phyloP scores from a whole-genome alignment of 2,797 vertebrate genomes.

The Chloroceryle inda region DNA sequence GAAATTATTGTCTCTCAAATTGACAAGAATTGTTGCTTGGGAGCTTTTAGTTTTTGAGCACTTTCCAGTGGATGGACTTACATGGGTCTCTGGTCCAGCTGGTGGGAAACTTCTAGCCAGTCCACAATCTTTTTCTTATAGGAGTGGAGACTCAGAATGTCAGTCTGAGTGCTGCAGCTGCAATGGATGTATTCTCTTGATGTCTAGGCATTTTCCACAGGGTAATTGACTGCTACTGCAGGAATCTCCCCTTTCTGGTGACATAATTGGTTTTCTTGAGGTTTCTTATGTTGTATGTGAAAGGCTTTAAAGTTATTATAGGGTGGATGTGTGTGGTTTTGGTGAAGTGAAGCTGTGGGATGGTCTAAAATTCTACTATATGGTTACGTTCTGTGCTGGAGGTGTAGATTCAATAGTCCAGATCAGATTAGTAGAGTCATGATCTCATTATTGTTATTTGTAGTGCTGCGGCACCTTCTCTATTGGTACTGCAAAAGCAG shows the following conservation, averaged over 20 bases:
- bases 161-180: background rate
- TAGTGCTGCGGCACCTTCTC: background rate
- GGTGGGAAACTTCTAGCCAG: background rate
- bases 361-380: background rate
- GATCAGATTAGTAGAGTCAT: background rate
- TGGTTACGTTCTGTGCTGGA: background rate
- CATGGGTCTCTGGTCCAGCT: background rate
- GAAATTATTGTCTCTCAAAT: background rate
- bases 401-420: background rate
- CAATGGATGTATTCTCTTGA: background rate
- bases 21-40: background rate
- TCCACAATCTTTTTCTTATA: background rate
- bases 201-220: background rate
- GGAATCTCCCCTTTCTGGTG: background rate
- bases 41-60: background rate
- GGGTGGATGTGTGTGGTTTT: background rate
- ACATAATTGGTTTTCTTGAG: background rate
- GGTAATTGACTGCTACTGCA: background rate
- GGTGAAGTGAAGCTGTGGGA: background rate
- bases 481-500: background rate
- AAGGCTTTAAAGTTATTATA: background rate
- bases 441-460: background rate
- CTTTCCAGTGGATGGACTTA: background rate
- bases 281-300: background rate
- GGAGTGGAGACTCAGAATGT: background rate